phyloP scores from a whole-genome alignment of 2,888 invertebrate genomes.

The Agrochola macilenta region DNA sequence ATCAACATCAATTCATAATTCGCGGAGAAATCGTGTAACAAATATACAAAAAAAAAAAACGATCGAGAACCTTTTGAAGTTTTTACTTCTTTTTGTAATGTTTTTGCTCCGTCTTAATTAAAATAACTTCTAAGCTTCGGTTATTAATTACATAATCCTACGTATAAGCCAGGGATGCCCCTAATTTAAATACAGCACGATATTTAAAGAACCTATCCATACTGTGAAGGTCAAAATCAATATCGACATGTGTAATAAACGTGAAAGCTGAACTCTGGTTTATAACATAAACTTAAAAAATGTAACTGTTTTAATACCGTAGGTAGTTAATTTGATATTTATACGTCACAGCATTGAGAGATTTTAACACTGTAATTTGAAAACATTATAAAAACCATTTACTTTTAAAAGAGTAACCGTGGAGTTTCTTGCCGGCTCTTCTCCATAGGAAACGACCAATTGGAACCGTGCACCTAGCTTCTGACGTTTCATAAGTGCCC shows the following conservation, averaged over 20 bases:
- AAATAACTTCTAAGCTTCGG: background rate
- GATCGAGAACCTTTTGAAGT: no score
- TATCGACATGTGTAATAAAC: background rate
- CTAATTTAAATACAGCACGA: background rate
- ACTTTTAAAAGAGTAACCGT: no score
- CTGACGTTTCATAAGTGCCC: no score
- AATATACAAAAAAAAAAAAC: no score
- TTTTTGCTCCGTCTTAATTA: background rate
- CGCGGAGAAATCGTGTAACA: no score
- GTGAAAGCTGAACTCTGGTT: background rate
- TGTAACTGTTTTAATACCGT: background rate
- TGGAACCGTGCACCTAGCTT: no score
- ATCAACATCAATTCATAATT: no score
- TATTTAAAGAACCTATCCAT: background rate
- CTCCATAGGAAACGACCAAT: no score
- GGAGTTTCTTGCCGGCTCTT: no score
- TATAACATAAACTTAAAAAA: background rate
- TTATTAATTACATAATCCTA: background rate
- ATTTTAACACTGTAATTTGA: no score
- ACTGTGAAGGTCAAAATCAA: slow-evolving; percentile 10
- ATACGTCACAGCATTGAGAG: no score
- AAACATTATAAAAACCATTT: no score
- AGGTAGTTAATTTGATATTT: background rate
- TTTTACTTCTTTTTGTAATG: background rate
- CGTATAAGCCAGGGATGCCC: slow-evolving; percentile 4